Base-by-base conservation (phyloP, 2,888 invertebrate species). In the Acleris emargana region DNA sequence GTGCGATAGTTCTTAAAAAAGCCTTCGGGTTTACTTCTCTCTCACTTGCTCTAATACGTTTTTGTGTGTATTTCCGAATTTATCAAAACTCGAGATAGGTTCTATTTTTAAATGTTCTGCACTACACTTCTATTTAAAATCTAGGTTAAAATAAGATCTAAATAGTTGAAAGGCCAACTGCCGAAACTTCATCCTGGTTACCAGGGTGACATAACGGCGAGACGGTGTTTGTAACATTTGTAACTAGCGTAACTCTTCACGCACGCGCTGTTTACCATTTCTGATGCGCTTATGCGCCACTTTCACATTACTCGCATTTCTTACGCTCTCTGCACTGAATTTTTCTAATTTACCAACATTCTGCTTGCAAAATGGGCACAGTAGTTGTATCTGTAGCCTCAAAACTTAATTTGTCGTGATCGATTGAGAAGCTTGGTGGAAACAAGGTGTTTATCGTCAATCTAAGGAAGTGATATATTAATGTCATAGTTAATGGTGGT, bases 301-400 rank as follows among this genome's bases (percentile, higher is more conserved):
- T 66, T 66, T 66, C 66, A 61, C 66, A 66, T 66, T 57, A 54
- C 66, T 54, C 45, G 66, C 55, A 66, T 66, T 52, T 61, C 66
- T 66, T 61, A 66, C 66, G 66, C 61, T 66, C 66, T 66, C 66
- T 66, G 61, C 66, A 57, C 66, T 57, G 66, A 60, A 66, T 66
- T 66, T 66, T 61, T 66, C 66, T 52, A 61, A 61, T 59, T 59
- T n/a, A 57, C 55, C 32, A 60, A 43, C 60, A 25, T 45, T 50
- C 45, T 49, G 55, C 58, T 59, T 59, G 50, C 49, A 32, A 60
- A 64, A 60, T 51, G 49, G 47, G 52, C 32, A 47, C 45, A 38
- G 17, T 51, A 60, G 7, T 6, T n/a, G 38, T 13, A 4, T 38
- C 38, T 13, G 38, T 38, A 38, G 32, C 43, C 17, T 45, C 45